phyloP scores from a whole-genome alignment of 2,797 vertebrate genomes.

The Coracias cyanogaster region DNA sequence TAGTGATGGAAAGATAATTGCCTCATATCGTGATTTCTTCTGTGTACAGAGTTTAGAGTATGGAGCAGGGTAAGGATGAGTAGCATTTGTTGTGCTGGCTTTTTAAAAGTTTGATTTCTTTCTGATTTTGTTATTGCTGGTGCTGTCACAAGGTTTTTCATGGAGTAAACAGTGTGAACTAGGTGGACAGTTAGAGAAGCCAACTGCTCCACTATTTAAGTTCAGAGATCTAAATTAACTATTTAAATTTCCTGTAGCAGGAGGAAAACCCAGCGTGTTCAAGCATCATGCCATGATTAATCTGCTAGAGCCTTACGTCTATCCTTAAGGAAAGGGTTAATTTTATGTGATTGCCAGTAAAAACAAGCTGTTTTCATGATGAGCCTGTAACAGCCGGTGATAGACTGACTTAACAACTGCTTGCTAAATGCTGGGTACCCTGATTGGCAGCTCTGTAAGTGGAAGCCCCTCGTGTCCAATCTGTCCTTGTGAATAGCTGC shows the following conservation, averaged over 20 bases:
- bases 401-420: constrained; percentile 24
- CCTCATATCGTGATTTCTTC: not conserved
- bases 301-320: not conserved
- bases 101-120: not conserved
- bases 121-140: not conserved
- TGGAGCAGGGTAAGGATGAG: not conserved
- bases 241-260: not conserved
- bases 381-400: not conserved
- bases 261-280: not conserved
- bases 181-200: not conserved
- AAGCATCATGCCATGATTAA: not conserved
- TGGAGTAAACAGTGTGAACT: not conserved
- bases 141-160: not conserved
- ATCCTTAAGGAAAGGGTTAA: constrained; percentile 40
- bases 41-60: not conserved
- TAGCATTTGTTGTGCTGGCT: accelerated
- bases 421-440: not conserved
- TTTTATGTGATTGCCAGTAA: constrained; percentile 18
- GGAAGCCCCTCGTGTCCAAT: constrained; percentile 48
- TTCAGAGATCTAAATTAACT: not conserved
- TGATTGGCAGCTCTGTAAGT: constrained; percentile 1
- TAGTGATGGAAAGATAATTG: not conserved
- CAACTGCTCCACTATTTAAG: not conserved
- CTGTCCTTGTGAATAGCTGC: constrained; percentile 34
- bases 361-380: not conserved